Evolutionary conservation across 2,888 invertebrate genomes (phyloP).

Genomic region (Diachrysia chrysitis): DNA sequence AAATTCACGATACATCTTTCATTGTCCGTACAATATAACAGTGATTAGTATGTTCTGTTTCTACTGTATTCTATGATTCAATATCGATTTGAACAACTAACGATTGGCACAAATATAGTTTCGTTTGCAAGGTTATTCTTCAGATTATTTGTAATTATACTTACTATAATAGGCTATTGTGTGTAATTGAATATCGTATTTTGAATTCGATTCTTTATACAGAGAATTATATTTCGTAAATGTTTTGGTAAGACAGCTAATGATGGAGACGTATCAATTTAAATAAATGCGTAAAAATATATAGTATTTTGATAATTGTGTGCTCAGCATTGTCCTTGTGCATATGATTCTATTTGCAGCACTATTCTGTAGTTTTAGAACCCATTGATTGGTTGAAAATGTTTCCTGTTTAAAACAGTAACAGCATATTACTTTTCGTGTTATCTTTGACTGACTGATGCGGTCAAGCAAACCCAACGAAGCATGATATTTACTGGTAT

Average conservation of each 20-base stretch:
- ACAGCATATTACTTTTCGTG: too few relatives aligned
- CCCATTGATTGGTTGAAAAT: too few relatives aligned
- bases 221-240: slow-evolving; percentile 12
- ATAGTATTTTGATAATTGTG: too few relatives aligned
- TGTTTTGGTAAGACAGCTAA: not conserved
- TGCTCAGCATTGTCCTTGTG: too few relatives aligned
- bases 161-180: slow-evolving; percentile 28
- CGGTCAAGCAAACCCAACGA: too few relatives aligned
- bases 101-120: slow-evolving; percentile 45
- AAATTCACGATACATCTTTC: slow-evolving; percentile 8
- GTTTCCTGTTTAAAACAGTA: too few relatives aligned
- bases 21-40: not conserved
- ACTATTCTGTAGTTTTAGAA: too few relatives aligned
- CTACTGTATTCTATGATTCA: slow-evolving; percentile 19
- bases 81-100: slow-evolving; percentile 31
- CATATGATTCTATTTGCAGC: too few relatives aligned
- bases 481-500: too few relatives aligned
- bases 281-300: not conserved
- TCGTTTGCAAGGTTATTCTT: slow-evolving; percentile 50
- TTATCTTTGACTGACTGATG: too few relatives aligned
- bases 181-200: slow-evolving; percentile 13
- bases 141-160: slow-evolving; percentile 34
- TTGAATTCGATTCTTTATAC: slow-evolving; percentile 8
- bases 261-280: not conserved
- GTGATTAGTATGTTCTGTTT: slow-evolving; percentile 14